phyloP scores from a whole-genome alignment of 1,140 invertebrate genomes.

The Drosophila bipectinata region DNA sequence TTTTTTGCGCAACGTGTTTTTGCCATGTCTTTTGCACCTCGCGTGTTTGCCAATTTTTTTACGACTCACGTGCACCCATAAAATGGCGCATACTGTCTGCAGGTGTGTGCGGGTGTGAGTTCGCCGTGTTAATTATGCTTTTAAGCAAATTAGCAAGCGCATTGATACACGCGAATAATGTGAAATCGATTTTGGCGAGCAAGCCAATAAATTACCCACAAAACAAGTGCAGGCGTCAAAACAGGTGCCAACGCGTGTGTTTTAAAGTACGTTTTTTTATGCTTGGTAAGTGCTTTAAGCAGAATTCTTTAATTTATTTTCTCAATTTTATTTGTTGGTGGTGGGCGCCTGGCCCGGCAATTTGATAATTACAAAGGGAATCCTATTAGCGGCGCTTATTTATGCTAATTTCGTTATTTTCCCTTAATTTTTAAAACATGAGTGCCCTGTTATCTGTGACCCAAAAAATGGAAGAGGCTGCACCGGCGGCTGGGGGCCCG shows the following conservation, averaged over 20 bases:
- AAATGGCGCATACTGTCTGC: slow-evolving; percentile 35
- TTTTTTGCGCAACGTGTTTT: slow-evolving; percentile 27
- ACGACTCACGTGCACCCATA: slow-evolving; percentile 66
- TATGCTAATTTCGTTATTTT: slow-evolving; percentile 76
- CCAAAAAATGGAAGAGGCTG: slow-evolving; percentile 1
- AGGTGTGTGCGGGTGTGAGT: slow-evolving; percentile 6
- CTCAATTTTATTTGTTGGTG: slow-evolving; percentile 21
- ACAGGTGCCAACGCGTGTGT: slow-evolving; percentile 48
- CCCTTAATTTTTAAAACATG: slow-evolving; percentile 67
- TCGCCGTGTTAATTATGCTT: slow-evolving; percentile 74
- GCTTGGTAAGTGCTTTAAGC: slow-evolving; percentile 28
- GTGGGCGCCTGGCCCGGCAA: slow-evolving; percentile 39
- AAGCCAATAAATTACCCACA: slow-evolving; percentile 66
- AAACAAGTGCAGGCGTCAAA: slow-evolving; percentile 52
- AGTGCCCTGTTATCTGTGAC: slow-evolving; percentile 66
- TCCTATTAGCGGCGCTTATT: slow-evolving; percentile 74
- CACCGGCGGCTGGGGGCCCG: slow-evolving; percentile 1
- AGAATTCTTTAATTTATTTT: slow-evolving; percentile 49
- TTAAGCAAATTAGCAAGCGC: slow-evolving; percentile 79
- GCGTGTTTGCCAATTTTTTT: slow-evolving; percentile 57
- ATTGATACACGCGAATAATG: slow-evolving; percentile 69
- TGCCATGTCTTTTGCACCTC: slow-evolving; percentile 60
- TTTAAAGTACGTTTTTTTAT: background rate
- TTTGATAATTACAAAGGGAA: slow-evolving; percentile 79
- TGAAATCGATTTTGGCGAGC: slow-evolving; percentile 67